These are phyloP conservation scores for Scolopax bukidnonensis DNA, from an alignment of 2,797 vertebrate species.

Conservation along the genomic window DNA sequence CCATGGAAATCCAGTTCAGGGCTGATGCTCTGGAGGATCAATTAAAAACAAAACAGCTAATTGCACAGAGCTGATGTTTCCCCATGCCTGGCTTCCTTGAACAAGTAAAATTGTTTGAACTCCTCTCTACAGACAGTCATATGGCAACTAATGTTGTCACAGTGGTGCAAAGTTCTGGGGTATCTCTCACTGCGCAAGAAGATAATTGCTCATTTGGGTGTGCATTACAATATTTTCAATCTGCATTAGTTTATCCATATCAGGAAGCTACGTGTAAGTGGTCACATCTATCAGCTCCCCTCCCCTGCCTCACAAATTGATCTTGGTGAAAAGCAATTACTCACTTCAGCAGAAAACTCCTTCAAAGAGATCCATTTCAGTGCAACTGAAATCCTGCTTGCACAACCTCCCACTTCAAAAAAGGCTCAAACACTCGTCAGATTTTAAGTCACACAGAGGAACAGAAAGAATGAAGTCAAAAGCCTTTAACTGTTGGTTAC, in stretches of 20 bases:
- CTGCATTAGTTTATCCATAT: not conserved
- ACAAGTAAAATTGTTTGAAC: not conserved
- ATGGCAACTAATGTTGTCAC: not conserved
- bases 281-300: not conserved
- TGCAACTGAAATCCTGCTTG: not conserved
- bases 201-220: not conserved
- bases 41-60: not conserved
- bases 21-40: not conserved
- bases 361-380: not conserved
- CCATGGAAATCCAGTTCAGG: not conserved
- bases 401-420: not conserved
- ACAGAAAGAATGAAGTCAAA: not conserved
- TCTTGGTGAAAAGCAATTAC: not conserved
- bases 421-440: not conserved
- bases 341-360: not conserved
- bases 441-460: rapidly evolving
- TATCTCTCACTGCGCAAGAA: not conserved
- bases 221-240: not conserved
- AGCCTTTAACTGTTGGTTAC: not conserved
- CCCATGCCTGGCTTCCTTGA: not conserved
- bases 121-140: not conserved
- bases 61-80: not conserved
- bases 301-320: not conserved
- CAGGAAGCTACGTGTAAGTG: not conserved
- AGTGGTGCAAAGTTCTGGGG: not conserved